Evolutionary conservation across 2,888 invertebrate genomes (phyloP).

Genomic region (Aspidapion aeneum): DNA sequence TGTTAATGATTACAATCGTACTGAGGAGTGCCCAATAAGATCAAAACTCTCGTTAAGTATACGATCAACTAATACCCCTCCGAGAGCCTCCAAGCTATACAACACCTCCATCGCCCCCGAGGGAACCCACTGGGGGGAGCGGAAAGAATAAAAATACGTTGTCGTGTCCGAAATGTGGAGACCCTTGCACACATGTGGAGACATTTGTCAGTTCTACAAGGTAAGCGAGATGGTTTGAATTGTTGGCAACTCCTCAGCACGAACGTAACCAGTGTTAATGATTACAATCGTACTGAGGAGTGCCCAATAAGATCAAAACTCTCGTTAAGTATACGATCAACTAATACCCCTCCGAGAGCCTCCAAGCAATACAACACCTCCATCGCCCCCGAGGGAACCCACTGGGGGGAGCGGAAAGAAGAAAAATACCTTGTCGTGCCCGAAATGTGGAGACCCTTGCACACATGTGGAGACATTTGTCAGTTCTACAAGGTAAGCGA

Average conservation of each 20-base stretch:
- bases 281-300: no score
- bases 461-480: constrained; percentile 97
- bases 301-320: no score
- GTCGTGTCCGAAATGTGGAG: constrained; percentile 86
- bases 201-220: constrained; percentile 95
- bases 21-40: no score
- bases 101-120: constrained; percentile 27
- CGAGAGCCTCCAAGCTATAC: constrained; percentile 38
- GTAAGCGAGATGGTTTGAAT: constrained; percentile 15
- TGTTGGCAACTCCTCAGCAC: no score
- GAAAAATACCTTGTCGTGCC: constrained; percentile 81
- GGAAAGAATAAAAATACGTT: constrained; percentile 72
- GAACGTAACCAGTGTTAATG: no score
- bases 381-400: constrained; percentile 29
- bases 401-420: constrained; percentile 60
- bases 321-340: no score
- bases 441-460: constrained; percentile 84
- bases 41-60: no score
- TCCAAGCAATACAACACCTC: constrained; percentile 28
- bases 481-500: constrained; percentile 72
- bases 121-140: constrained; percentile 48
- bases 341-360: no score
- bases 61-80: no score
- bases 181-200: constrained; percentile 93
- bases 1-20: no score